phyloP scores from a whole-genome alignment of 2,888 invertebrate genomes.

The Apodemia duryi region DNA sequence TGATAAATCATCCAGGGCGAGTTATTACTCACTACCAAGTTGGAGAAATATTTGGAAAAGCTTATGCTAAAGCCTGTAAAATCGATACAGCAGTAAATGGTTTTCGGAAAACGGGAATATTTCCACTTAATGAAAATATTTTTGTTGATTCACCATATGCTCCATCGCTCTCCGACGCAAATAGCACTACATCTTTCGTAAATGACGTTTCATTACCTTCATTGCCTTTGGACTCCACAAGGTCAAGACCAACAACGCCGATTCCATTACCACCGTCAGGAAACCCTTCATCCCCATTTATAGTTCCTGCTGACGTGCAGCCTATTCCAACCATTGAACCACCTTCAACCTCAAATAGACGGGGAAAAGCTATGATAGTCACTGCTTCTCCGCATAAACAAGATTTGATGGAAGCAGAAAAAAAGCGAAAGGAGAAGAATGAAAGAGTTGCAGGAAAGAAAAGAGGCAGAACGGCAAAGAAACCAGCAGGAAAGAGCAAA shows the following conservation, averaged over 20 bases:
- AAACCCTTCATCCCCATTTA: too few species aligned
- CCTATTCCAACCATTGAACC: slow-evolving; percentile 26
- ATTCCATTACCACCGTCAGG: too few species aligned
- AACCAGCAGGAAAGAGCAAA: slow-evolving; percentile 16
- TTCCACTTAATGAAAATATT: background rate
- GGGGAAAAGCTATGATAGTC: slow-evolving; percentile 24
- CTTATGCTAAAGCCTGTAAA: background rate
- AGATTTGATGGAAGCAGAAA: slow-evolving; percentile 17
- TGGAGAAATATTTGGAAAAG: background rate
- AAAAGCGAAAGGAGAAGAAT: background rate
- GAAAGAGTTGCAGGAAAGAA: slow-evolving; percentile 6
- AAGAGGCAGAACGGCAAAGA: slow-evolving; percentile 20
- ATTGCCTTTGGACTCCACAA: too few species aligned
- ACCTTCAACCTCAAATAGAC: slow-evolving; percentile 27
- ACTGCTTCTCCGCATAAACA: slow-evolving; percentile 22
- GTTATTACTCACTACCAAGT: background rate
- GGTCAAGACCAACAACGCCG: too few species aligned
- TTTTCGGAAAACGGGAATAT: background rate
- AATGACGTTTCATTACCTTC: too few species aligned
- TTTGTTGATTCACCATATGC: background rate
- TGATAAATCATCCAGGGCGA: background rate
- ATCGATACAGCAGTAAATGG: background rate
- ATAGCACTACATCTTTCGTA: too few species aligned
- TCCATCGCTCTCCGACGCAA: background rate
- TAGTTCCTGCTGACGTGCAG: slow-evolving; percentile 25